Evolutionary conservation across 2,888 invertebrate genomes (phyloP), one percentile per base, ranked within the genome.

Genomic region (Agrochola circellaris): DNA sequence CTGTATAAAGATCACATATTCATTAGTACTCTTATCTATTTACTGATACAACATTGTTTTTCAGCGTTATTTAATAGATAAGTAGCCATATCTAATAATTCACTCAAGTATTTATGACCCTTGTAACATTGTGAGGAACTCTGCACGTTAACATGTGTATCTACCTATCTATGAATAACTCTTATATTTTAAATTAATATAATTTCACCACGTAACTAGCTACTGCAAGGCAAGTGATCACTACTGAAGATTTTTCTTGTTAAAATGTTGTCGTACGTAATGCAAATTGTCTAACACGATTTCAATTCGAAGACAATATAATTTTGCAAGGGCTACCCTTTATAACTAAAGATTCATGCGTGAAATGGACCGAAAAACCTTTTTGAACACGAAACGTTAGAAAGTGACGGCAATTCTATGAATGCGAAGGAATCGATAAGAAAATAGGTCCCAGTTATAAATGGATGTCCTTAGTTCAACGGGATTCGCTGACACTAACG

Each of bases 31-130:
- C 68, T 85, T 92, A 93, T 93, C 90, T 88, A 90, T 92, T 89
- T 90, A 87, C 90, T 91, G 90, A 90, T 92, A 93, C 89, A 87
- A 89, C 88, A 92, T 93, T 93, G 92, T 93, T 94, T 91, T 91
- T 89, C 90, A 91, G 90, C 88, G 86, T 90, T 92, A 90, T 92
- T 92, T 88, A 89, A 86, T 89, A 91, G 90, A 92, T 93, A 93
- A 91, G 89, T 89, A 77, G 79, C 74, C 84, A 79, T 87, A 89
- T 83, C 75, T 89, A 87, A 86, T 89, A 88, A 87, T 42, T 85
- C 80, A 85, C 81, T 83, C 23, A 58, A 85, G 82, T 85, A 83
- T 87, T 88, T 87, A 87, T 85, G 81, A 83, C 81, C 80, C 79
- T 86, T 77, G 71, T 81, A 79, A 81, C 73, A 75, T 76, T 75